Evolutionary conservation across 1,140 invertebrate species (phyloP), one percentile per base, ranked within the genome.

Genomic region (Spodoptera litura): DNA sequence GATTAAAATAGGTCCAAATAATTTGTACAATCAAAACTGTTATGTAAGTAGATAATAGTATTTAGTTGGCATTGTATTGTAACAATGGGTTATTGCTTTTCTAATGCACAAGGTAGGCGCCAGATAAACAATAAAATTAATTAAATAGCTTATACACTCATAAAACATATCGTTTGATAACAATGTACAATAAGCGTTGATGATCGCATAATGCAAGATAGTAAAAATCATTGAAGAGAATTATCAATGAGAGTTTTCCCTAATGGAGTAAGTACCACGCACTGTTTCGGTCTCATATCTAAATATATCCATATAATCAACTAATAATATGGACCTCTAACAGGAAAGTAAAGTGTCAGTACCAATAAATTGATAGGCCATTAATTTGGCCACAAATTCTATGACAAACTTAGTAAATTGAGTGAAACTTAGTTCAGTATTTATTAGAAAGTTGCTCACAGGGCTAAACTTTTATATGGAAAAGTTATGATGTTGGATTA

Each of bases 1-100:
- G 38, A 15, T 66, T 66, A 20, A 44, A 20, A 20, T 6, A 12
- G 5, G 53, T 15, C 27, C 35, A 56, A 58, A 72, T 72, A 31
- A 44, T 35, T 72, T 44, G n/a, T 72, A 12, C 51, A 72, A 72
- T 58, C 70, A 58, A 72, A 25, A 44, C 52, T 31, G 31, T 51
- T 27, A 15, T 35, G n/a, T 58, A 58, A 58, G 35, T 38, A 58
- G 62, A 66, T 66, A 49, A 58, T 72, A n/a, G 25, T n/a, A 53
- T 70, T 70, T 58, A 38, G 70, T 44, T 72, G 55, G 62, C 55
- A 72, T 72, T 72, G 70, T 72, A 59, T 72, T 58, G 44, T 56
- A 72, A 72, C 70, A 72, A 72, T 72, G n/a, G 70, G 31, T 25
- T 56, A 12, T 72, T 71, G 13, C n/a, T 20, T 49, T 56, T 25